Evolutionary conservation across 2,113 vertebrate species (phyloP), one percentile per base, ranked within the genome.

Genomic region (Gobio gobio): DNA sequence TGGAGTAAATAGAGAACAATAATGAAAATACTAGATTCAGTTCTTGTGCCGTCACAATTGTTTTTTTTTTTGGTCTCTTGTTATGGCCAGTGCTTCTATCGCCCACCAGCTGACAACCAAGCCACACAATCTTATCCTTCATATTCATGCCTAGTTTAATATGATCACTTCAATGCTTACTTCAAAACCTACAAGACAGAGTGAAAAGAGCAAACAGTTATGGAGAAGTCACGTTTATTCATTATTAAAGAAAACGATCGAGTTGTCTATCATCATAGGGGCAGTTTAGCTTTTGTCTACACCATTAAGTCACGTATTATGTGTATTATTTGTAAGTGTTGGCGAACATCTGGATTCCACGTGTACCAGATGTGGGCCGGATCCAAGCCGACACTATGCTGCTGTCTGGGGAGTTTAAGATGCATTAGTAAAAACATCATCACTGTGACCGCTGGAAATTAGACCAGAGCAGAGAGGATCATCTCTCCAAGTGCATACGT

Each of bases 191-290:
- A 22, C 54, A 9, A 8, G 54, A 56, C 54, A 3, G 51, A 56
- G 63, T 66, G 26, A 20, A 36, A 2, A 36, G 64, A 68, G 22
- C 72, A 49, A 16, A 54, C 24, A 5, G 47, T 33, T 10, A 5
- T 76, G 73, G 7, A 10, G n/a, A 20, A 33, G 33, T 77, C 75
- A 40, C 2, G 49, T 78, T 78, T 78, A 61, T 61, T 78, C 33
- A 43, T 40, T 58, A 22, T 40, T 59, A 40, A 12, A 18, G 54
- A 24, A 51, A 61, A 59, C 22, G n/a, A 24, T 14, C 8, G 33
- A 49, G 12, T 9, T 18, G 16, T 16, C 5, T 76, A 14, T 54
- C 49, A 20, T 47, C 40, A 49, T 74, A 76, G 7, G n/a, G 5
- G 12, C 49, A 51, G 49, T 24, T 20, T 26, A 2, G 8, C 16